These are phyloP conservation scores for Zaprionus lineosus DNA, from an alignment of 2,888 invertebrate species.

Conservation along the genomic window DNA sequence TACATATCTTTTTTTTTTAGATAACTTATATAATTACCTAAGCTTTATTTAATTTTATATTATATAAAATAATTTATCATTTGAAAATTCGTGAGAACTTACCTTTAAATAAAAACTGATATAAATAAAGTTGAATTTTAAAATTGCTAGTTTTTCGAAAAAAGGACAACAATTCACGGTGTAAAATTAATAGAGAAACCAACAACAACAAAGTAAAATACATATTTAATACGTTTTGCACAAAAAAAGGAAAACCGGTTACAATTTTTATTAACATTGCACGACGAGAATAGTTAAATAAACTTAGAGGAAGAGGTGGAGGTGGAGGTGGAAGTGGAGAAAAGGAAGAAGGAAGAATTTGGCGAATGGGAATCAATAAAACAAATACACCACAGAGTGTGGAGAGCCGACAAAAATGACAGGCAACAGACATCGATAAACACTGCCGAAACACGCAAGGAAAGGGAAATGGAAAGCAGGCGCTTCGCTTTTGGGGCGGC, in stretches of 20 bases:
- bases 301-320: too few relatives aligned
- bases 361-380: conserved; percentile 63
- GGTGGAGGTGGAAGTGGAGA: not conserved
- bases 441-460: conserved; percentile 41
- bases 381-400: conserved; percentile 46
- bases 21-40: too few relatives aligned
- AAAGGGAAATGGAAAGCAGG: conserved; percentile 50
- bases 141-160: conserved; percentile 19
- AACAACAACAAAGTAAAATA: conserved; percentile 12
- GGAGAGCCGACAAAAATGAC: conserved; percentile 33
- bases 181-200: conserved; percentile 14
- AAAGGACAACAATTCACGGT: conserved; percentile 19
- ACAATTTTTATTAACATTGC: conserved; percentile 53
- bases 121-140: conserved; percentile 19
- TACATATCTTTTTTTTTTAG: too few relatives aligned
- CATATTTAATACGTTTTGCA: conserved; percentile 43
- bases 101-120: conserved; percentile 37
- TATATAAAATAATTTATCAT: not conserved
- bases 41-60: not conserved
- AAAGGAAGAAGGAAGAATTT: conserved; percentile 13
- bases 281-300: conserved; percentile 25
- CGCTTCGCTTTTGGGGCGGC: conserved; percentile 35
- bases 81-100: conserved; percentile 3
- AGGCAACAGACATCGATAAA: conserved; percentile 33
- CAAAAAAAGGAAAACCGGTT: conserved; percentile 55